Base-by-base conservation (phyloP, 2,113 vertebrate species). In the Chionomys nivalis region DNA sequence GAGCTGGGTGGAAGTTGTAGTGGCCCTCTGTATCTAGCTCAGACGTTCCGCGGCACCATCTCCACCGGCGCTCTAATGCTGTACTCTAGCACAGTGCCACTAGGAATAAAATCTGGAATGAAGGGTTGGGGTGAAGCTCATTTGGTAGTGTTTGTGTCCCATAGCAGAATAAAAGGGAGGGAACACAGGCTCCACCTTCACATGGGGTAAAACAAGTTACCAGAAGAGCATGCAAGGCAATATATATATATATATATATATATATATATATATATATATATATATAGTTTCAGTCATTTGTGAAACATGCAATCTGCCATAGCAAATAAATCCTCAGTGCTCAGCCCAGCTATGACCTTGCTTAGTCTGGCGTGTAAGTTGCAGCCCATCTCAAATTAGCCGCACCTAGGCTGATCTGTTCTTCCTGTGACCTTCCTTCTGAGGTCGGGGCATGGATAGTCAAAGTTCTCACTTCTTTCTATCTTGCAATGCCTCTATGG, bases 401-500 rank as follows among this genome's bases (percentile, higher is more conserved):
- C 95, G 95, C 96, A 89, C 97, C 96, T 82, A 86, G 90, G 88
- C 86, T 94, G 92, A 98, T 96, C 88, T 94, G 85, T 97, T 95
- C 96, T 98, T 98, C 90, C 90, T 44, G 58, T 93, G 94, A 97
- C 96, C 97, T 97, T 97, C 95, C n/a, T 96, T 94, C 92, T 47
- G 89, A 89, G 72, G 42, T 92, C 90, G 72, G 68, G 77, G 65
- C 63, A 76, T 79, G 85, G 65, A 91, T 73, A 86, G 83, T 95
- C 70, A 86, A 92, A 96, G 58, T 83, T 83, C 58, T 83, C 81
- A 47, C 28, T 47, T 47, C 39, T 23, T 65, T 61, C 89, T 90
- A 95, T 63, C 66, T 93, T 91, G 44, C 42, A 73, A 89, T 83
- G 73, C 55, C 95, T 95, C 58, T 47, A 9, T 5, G 26, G 44